Base-by-base conservation (phyloP, 2,888 invertebrate species). In the Eilema caniola region DNA sequence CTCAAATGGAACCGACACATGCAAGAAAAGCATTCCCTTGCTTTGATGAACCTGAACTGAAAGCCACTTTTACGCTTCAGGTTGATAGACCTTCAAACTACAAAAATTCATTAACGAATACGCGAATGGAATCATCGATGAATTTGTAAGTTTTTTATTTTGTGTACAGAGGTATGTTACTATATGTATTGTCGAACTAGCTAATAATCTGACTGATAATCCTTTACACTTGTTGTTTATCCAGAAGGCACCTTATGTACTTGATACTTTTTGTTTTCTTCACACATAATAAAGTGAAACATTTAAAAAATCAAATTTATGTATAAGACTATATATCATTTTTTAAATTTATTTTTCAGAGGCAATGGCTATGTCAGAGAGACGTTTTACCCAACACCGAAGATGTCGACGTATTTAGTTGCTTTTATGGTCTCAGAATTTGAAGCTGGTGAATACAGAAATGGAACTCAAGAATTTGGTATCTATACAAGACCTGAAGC, bases 391-490 rank as follows among this genome's bases (percentile, higher is more conserved):
- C 93, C 95, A 47, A 96, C 97, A 0, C 96, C 97, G 0, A 90
- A 88, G 66, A 98, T 98, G 97, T 97, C 98, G 0, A 97, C 98
- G 0, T 99, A 99, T 85, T 93, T 98, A 12, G 96, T 98, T 2
- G 98, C 98, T 0, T 97, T 98, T 85, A 94, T 98, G 8, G 96
- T 99, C 0, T 98, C 98, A 24, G 97, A 98, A 83, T 97, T 97
- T 66, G 92, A 92, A 73, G 92, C 90, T 0, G 91, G 89, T 24
- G 83, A 86, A 20, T 81, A 86, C 7, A 83, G 78, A 0, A 83
- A 81, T 0, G 86, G 82, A 2, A 91, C 90, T 11, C 88, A 87
- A 1, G 91, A 93, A 24, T 95, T 96, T 72, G 96, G 96, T 11
- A 96, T 98, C 0, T 97, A 96, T 90, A 96, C 98, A 0, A 96